Percentiles rank a stretch among this genome's conserved stretches.
phyloP scores from a whole-genome alignment of 2,797 vertebrate genomes.

The Melanotaenia trifasciata region DNA sequence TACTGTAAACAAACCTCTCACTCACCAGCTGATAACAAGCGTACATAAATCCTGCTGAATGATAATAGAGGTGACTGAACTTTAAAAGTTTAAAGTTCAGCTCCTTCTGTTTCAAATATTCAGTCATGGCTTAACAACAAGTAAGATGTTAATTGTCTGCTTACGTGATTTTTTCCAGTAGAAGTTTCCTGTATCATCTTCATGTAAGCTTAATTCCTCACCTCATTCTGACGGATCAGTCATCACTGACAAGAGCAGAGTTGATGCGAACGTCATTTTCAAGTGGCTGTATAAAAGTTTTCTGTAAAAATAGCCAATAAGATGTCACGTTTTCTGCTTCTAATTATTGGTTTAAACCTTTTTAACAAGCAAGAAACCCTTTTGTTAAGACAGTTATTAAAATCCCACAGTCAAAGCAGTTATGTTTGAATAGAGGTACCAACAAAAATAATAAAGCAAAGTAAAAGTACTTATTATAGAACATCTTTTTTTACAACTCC shows the following conservation, averaged over 20 bases:
- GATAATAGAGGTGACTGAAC: conserved; percentile 73
- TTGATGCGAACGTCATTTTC: too few species aligned
- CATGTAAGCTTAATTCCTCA: neutral
- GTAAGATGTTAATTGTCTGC: conserved; percentile 35
- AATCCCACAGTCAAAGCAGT: too few species aligned
- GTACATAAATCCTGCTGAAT: conserved; percentile 20
- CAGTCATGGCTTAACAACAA: conserved; percentile 1
- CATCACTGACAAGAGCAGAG: neutral
- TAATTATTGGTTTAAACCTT: neutral
- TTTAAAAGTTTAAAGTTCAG: conserved; percentile 68
- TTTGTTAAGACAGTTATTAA: neutral
- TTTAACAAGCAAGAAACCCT: neutral
- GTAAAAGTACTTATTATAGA: neutral
- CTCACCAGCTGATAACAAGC: conserved; percentile 46
- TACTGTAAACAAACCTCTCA: conserved; percentile 57
- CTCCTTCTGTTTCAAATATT: conserved; percentile 22
- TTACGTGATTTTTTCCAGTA: conserved; percentile 12
- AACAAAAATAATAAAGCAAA: too few species aligned
- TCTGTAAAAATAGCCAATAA: neutral
- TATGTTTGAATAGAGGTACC: too few species aligned
- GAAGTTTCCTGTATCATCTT: conserved; percentile 3
- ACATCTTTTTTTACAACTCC: too few species aligned
- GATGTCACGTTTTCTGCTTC: neutral
- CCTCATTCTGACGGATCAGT: neutral
- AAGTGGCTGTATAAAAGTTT: neutral